Evolutionary conservation across 2,797 vertebrate genomes (phyloP).

Genomic region (Enteromius radiatus): DNA sequence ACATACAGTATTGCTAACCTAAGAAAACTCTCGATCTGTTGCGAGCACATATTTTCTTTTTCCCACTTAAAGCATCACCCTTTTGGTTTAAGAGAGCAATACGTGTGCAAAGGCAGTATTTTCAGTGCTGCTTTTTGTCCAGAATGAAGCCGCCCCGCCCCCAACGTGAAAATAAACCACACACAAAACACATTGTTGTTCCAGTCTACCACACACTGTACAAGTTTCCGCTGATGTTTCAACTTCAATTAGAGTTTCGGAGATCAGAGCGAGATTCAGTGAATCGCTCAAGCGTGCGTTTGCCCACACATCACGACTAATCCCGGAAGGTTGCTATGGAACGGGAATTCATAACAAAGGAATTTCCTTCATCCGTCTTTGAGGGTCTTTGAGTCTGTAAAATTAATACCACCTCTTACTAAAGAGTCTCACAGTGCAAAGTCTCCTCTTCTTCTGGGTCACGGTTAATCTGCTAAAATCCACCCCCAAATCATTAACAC

Average conservation of each 20-base stretch:
- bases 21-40: slow-evolving; percentile 28
- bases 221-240: slow-evolving; percentile 36
- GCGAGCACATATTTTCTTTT: slow-evolving; percentile 33
- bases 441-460: slow-evolving; percentile 23
- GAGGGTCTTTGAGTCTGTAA: slow-evolving; percentile 32
- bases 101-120: slow-evolving; percentile 44
- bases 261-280: slow-evolving; percentile 4
- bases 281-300: slow-evolving; percentile 30
- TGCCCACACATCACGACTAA: slow-evolving; percentile 30
- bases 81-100: slow-evolving; percentile 44
- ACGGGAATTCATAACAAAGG: slow-evolving; percentile 24
- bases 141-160: neutral
- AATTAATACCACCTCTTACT: slow-evolving; percentile 22
- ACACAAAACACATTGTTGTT: slow-evolving; percentile 34
- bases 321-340: slow-evolving; percentile 22
- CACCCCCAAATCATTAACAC: slow-evolving; percentile 32
- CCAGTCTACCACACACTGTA: slow-evolving; percentile 41
- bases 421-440: slow-evolving; percentile 48
- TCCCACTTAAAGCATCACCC: slow-evolving; percentile 12
- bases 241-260: slow-evolving; percentile 22
- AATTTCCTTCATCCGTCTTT: slow-evolving; percentile 26
- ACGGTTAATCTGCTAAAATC: slow-evolving; percentile 23
- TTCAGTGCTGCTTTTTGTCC: slow-evolving; percentile 32
- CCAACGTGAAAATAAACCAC: slow-evolving; percentile 14
- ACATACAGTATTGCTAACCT: slow-evolving; percentile 51